Evolutionary conservation across 2,797 vertebrate genomes (phyloP), one percentile per base, ranked within the genome.

Genomic region (Enteromius argenteus): DNA sequence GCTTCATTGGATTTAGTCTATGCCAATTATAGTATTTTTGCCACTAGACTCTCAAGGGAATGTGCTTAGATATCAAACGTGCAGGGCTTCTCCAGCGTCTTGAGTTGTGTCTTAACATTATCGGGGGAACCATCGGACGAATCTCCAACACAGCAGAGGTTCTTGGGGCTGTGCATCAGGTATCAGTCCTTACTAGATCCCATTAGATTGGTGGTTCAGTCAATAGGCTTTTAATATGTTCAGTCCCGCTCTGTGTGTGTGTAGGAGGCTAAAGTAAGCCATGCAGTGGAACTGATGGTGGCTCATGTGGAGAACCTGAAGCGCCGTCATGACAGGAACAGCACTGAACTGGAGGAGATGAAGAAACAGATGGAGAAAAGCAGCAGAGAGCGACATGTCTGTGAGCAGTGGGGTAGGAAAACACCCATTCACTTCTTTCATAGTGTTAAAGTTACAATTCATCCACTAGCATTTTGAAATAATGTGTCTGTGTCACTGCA

Each of bases 101-200:
- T 90, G 91, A 95, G 89, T 84, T 90, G 69, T 95, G 92, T 85
- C 91, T 97, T 87, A 91, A 92, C 8, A 94, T 97, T 88, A 93
- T 97, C 3, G 88, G 88, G 0, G 94, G 93, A 0, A 95, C 96
- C 0, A 90, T 96, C 0, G 93, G 95, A 21, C 74, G 96, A 2
- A 95, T 96, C 81, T 95, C 93, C 62, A 92, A 89, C 5, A 94
- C 96, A 0, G 95, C 96, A 0, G 96, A 97, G 90, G 93, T 96
- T 83, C 92, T 97, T 7, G 96, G 96, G 0, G 96, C 96, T 0
- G 96, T 96, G 3, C 95, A 96, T 80, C 96, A 97, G 96, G 96
- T 97, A 89, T 46, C 1, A 0, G 23, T 3, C 8, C 7, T 62
- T 81, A 62, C 42, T 17, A 49, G 23, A 73, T 49, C 27, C 39